phyloP scores from a whole-genome alignment of 1,140 invertebrate genomes.

The Trialeurodes vaporariorum region DNA sequence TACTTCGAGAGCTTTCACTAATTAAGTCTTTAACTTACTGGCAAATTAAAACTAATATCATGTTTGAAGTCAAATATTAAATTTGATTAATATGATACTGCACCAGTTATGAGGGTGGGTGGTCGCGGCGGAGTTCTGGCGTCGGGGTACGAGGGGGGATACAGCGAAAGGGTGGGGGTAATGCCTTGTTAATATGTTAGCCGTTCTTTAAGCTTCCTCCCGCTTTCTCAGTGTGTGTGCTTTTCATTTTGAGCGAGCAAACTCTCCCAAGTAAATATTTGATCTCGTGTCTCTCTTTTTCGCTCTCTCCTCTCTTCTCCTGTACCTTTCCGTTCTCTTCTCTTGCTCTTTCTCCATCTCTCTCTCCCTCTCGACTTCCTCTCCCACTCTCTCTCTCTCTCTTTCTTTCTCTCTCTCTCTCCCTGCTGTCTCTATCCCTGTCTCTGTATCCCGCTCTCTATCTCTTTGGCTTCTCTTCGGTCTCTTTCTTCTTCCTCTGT shows the following conservation, averaged over 20 bases:
- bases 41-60: conserved; percentile 1
- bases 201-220: background rate
- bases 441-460: background rate
- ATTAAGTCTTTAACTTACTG: background rate
- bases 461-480: background rate
- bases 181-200: background rate
- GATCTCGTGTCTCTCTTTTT: background rate
- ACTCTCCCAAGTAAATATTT: background rate
- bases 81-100: background rate
- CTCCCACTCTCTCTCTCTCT: background rate
- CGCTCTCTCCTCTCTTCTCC: background rate
- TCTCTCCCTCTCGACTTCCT: background rate
- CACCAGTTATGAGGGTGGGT: background rate
- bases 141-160: background rate
- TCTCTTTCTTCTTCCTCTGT: background rate
- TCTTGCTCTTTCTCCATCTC: background rate
- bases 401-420: background rate
- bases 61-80: background rate
- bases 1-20: background rate
- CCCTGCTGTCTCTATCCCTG: background rate
- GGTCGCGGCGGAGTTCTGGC: no score
- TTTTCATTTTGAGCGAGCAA: background rate
- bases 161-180: background rate
- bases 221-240: background rate
- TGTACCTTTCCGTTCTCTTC: background rate